phyloP scores from a whole-genome alignment of 37 sponge, comb jelly and placozoan genomes.

The Spongia lamella region DNA sequence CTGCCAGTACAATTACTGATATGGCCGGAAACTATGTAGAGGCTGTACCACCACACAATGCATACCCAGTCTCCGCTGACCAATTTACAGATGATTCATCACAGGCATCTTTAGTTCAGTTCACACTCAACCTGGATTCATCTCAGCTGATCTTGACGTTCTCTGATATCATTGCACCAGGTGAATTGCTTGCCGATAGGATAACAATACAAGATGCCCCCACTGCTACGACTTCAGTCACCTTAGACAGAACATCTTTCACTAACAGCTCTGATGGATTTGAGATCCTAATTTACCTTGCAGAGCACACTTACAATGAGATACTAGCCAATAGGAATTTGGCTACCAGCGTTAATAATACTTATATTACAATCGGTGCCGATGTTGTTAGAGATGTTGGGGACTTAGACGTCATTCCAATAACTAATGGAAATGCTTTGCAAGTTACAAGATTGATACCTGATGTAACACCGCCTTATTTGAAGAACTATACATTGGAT shows the following conservation, averaged over 20 bases:
- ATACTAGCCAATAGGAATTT: constrained; percentile 55
- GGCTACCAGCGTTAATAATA: constrained; percentile 72
- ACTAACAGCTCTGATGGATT: constrained; percentile 54
- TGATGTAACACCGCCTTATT: constrained; percentile 68
- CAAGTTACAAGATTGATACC: constrained; percentile 38
- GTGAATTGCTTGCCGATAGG: constrained; percentile 25
- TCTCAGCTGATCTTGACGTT: constrained; percentile 69
- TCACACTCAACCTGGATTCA: constrained; percentile 73
- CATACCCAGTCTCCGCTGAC: background rate
- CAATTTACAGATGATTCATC: constrained; percentile 31
- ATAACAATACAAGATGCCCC: constrained; percentile 66
- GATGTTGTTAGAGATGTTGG: constrained; percentile 72
- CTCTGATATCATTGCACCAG: constrained; percentile 66
- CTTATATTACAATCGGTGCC: constrained; percentile 58
- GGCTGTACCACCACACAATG: constrained; percentile 25
- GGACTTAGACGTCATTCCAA: constrained; percentile 40
- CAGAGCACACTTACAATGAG: constrained; percentile 54
- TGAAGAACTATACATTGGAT: constrained; percentile 65
- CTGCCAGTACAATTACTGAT: constrained; percentile 59
- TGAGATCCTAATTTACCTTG: constrained; percentile 38
- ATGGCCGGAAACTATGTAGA: constrained; percentile 65
- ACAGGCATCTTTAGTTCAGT: constrained; percentile 46
- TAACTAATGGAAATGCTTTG: constrained; percentile 64
- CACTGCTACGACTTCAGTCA: constrained; percentile 37
- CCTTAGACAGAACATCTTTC: constrained; percentile 25